phyloP scores from a whole-genome alignment of 2,113 vertebrate species.

The Ictalurus punctatus region DNA sequence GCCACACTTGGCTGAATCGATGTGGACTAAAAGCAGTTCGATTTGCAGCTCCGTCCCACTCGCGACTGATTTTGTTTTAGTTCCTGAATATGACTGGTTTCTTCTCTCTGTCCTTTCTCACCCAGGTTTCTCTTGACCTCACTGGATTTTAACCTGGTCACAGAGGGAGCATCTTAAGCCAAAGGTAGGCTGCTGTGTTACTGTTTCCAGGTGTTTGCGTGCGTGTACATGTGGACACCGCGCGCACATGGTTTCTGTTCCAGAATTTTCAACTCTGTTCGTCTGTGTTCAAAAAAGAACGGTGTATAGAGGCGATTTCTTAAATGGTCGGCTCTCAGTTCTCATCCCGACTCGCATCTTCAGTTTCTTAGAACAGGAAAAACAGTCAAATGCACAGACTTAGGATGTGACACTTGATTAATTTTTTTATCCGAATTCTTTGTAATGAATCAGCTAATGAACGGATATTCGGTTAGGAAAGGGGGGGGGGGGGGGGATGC shows the following conservation, averaged over 20 bases:
- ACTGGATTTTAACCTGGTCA: slow-evolving; percentile 15
- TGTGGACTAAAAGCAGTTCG: slow-evolving; percentile 19
- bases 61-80: slow-evolving; percentile 6
- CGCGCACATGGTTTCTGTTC: neutral
- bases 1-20: neutral
- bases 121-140: slow-evolving; percentile 19
- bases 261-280: neutral
- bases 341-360: neutral
- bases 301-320: neutral
- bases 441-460: neutral
- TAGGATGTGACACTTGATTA: neutral
- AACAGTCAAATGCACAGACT: neutral
- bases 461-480: neutral
- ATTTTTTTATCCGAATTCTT: neutral
- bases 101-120: slow-evolving; percentile 14
- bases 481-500: no score
- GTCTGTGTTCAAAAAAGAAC: neutral
- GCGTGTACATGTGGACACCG: neutral
- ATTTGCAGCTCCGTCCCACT: neutral
- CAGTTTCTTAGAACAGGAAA: no score
- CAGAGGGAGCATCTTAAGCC: slow-evolving; percentile 1
- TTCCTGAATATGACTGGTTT: slow-evolving; percentile 8
- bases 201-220: neutral
- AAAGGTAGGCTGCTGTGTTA: slow-evolving; percentile 40
- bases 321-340: neutral